Base-by-base conservation (phyloP, 2,113 vertebrate genomes). In the Scalopus aquaticus region DNA sequence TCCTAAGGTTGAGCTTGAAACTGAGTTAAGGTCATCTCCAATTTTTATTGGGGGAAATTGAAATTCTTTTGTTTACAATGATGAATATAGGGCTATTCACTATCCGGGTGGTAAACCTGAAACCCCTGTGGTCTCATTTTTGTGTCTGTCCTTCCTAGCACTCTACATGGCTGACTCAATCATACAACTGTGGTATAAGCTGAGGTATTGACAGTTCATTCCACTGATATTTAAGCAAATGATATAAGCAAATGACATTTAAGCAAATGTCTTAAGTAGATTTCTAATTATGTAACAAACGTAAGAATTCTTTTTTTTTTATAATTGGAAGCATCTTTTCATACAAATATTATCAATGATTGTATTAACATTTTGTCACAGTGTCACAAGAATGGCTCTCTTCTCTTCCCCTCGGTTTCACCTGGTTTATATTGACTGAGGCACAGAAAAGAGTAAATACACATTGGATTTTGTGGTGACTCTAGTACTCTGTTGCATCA, bases 161-260 rank as follows among this genome's bases (percentile, higher is more conserved):
- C 35, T 70, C 37, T 70, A 3, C 7, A 3, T 35, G 62, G 3
- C 60, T 46, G 19, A 85, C 2, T 56, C 28, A 37, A 79, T 42
- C 54, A 49, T 54, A 39, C 28, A 22, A 85, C 46, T 51, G 35
- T 83, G 9, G 28, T 35, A 4, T 37, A 87, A 64, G 15, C 15
- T 28, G 67, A 54, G 51, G 44, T 69, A 76, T 22, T 77, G 39
- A 44, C 44, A 42, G 19, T 64, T 30, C 3, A 2, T 93, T 91
- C 87, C 42, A 64, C 35, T 74, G 42, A 69, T 44, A 20, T 85
- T 83, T 84, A 74, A 64, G n/a, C 32, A 44, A 78, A 78, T 88
- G 58, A 37, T 17, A 32, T 11, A 88, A 78, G 42, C 12, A 65
- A 3, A 62, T 49, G 19, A n/a, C n/a, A 32, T 73, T 74, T 11